A percentile compares a stretch with the other conserved stretches of the same genome.
Conservation (phyloP, 2,113 vertebrate genomes). For the Dermatemys mawii region DNA sequence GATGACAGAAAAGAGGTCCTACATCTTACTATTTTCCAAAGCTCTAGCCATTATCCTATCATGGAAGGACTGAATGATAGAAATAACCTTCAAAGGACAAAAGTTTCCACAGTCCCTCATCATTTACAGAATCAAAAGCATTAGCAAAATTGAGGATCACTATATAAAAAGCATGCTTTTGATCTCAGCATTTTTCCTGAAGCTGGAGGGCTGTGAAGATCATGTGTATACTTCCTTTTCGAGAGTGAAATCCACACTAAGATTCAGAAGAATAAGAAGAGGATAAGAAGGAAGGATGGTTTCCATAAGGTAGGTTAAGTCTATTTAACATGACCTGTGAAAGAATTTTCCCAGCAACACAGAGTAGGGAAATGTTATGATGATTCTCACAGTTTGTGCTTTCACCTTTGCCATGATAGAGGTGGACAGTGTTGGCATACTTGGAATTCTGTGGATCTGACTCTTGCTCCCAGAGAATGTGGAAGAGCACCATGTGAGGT, state of each 20-base stretch:
- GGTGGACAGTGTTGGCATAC: not conserved
- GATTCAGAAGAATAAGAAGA: not conserved
- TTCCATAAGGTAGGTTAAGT: not conserved
- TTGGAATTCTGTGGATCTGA: not conserved
- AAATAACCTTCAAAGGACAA: not conserved
- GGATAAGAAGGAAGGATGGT: not conserved
- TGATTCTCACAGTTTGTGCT: not conserved
- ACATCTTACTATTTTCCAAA: not conserved
- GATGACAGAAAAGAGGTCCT: not conserved
- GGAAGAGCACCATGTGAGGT: not conserved
- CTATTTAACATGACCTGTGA: not conserved
- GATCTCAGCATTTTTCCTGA: not conserved
- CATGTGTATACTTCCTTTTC: not conserved
- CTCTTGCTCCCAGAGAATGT: not conserved
- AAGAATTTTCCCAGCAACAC: not conserved
- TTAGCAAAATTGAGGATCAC: not conserved
- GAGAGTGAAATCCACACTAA: not conserved
- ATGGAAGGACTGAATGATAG: not conserved
- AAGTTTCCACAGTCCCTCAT: not conserved
- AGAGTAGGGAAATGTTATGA: not conserved
- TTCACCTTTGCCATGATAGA: not conserved
- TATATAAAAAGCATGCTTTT: not conserved
- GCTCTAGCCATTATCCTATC: not conserved
- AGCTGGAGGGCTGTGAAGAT: not conserved
- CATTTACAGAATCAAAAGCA: not conserved